phyloP scores from a whole-genome alignment of 2,888 invertebrate species.

The Calliopum simillimum region DNA sequence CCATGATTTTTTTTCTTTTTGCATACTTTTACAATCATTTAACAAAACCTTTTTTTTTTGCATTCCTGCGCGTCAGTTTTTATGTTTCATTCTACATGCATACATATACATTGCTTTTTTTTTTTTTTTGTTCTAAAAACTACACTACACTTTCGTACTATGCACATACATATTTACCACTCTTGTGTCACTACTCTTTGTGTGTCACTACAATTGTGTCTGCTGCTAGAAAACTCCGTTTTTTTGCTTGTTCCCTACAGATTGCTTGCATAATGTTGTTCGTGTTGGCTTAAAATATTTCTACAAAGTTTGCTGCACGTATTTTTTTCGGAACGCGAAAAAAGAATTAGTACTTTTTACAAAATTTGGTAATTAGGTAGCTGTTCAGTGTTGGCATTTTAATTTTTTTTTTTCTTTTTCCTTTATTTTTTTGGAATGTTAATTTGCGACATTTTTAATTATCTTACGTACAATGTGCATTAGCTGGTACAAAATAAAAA shows the following conservation, averaged over 20 bases:
- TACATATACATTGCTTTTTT: too few relatives aligned
- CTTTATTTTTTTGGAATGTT: constrained; percentile 2
- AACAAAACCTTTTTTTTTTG: too few relatives aligned
- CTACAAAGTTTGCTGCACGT: constrained; percentile 5
- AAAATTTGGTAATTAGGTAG: constrained; percentile 19
- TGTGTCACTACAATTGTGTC: not conserved
- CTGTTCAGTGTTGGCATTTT: not conserved
- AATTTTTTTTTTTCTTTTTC: not conserved
- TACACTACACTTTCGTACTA: too few relatives aligned
- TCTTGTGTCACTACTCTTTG: not conserved
- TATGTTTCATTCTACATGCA: too few relatives aligned
- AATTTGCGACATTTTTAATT: constrained; percentile 19
- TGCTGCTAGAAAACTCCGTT: too few relatives aligned
- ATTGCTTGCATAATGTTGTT: too few relatives aligned
- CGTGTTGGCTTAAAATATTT: constrained; percentile 16
- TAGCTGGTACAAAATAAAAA: too few relatives aligned
- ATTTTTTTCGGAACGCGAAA: constrained; percentile 5
- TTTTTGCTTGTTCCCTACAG: too few relatives aligned
- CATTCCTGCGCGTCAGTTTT: too few relatives aligned
- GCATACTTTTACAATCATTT: too few relatives aligned
- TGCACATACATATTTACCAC: not conserved
- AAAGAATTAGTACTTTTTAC: constrained; percentile 4
- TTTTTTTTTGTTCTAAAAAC: too few relatives aligned
- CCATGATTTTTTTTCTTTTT: too few relatives aligned
- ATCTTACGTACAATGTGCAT: not conserved